phyloP scores from a whole-genome alignment of 2,797 vertebrate genomes.

The Ammospiza maritima region DNA sequence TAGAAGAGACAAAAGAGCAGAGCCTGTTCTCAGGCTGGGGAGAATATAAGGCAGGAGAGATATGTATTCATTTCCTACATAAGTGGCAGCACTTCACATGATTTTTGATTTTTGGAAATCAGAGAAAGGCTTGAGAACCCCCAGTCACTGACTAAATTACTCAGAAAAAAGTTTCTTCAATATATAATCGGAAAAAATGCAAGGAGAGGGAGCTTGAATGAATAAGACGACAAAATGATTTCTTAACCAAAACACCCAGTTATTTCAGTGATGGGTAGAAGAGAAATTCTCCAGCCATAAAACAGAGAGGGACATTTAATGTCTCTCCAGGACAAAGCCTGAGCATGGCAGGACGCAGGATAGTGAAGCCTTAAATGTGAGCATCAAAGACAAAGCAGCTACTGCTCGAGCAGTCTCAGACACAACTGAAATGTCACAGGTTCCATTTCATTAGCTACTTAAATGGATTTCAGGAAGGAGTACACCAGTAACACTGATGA shows the following conservation, averaged over 20 bases:
- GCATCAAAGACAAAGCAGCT: not conserved
- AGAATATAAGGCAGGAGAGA: constrained; percentile 24
- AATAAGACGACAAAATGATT: not conserved
- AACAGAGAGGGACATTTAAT: not conserved
- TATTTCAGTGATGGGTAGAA: not conserved
- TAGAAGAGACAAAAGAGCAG: constrained; percentile 43
- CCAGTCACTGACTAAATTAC: constrained; percentile 17
- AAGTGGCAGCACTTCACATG: not conserved
- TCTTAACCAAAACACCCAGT: not conserved
- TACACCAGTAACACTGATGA: not conserved
- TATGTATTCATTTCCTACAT: constrained; percentile 17
- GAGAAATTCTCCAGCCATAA: not conserved
- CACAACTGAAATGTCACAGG: constrained; percentile 23
- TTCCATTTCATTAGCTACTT: constrained; percentile 47
- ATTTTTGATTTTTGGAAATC: constrained; percentile 56
- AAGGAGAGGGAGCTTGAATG: not conserved
- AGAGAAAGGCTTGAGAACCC: constrained; percentile 28
- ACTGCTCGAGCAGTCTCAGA: not conserved
- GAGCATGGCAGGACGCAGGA: not conserved
- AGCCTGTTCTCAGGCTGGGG: not conserved
- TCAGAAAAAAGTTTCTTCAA: constrained; percentile 8
- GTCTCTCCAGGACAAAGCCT: not conserved
- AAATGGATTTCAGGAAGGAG: constrained; percentile 50
- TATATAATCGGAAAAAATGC: not conserved
- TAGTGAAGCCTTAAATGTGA: rapidly evolving